Evolutionary conservation across 2,888 invertebrate genomes (phyloP).

Genomic region (Drosophila rellima): DNA sequence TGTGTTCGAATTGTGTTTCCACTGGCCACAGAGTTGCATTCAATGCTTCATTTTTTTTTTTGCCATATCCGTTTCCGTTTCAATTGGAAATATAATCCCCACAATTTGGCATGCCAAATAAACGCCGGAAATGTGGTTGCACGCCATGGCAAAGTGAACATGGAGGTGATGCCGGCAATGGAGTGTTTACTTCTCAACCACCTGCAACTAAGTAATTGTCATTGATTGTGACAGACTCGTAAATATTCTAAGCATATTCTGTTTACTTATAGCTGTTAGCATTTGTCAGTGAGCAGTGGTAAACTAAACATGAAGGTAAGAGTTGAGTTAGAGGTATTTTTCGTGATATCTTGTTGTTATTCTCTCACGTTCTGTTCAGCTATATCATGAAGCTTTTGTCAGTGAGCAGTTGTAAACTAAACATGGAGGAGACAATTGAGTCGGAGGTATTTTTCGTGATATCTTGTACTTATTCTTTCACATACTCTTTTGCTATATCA

Average conservation of each 20-base stretch:
- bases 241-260: not conserved
- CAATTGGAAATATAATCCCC: slow-evolving; percentile 45
- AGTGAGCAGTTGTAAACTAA: not conserved
- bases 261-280: not conserved
- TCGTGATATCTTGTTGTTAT: no score
- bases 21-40: slow-evolving; percentile 21
- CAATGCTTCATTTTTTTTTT: slow-evolving; percentile 19
- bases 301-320: not conserved
- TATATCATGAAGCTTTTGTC: no score
- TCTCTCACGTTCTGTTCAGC: no score
- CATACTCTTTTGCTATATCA: no score
- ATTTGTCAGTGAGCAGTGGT: not conserved
- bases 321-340: no score
- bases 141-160: slow-evolving; percentile 16
- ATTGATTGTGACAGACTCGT: not conserved
- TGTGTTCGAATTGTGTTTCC: slow-evolving; percentile 11
- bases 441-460: not conserved
- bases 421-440: not conserved
- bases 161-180: not conserved
- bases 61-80: slow-evolving; percentile 45
- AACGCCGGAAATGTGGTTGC: slow-evolving; percentile 58
- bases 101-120: slow-evolving; percentile 62
- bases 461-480: no score
- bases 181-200: not conserved
- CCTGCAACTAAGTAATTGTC: slow-evolving; percentile 7